Conservation (phyloP, 2,113 vertebrate genomes). For the Holacanthus passer region DNA sequence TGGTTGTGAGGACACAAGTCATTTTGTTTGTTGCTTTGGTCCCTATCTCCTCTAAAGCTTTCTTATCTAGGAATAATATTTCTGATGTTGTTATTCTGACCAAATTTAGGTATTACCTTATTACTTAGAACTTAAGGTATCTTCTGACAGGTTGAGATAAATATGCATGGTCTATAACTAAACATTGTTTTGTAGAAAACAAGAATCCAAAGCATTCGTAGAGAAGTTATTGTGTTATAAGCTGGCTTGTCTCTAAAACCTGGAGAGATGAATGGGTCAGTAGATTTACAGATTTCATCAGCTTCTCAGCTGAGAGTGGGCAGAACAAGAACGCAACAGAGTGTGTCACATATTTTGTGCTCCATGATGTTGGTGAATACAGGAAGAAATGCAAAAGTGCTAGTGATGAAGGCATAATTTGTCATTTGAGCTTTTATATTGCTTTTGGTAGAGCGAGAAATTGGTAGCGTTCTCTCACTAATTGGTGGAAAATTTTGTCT, state of each 20-base stretch:
- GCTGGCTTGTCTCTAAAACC: not conserved
- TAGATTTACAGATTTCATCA: not conserved
- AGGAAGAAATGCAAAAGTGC: not conserved
- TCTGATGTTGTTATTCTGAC: not conserved
- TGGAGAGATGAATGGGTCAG: not conserved
- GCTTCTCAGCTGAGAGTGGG: not conserved
- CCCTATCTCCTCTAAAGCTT: too few relatives aligned
- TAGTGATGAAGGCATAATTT: not conserved
- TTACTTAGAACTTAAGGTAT: not conserved
- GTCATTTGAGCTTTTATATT: not conserved
- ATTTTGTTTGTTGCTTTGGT: not conserved
- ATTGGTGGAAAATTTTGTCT: not conserved
- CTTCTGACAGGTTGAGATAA: not conserved
- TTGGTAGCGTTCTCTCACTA: not conserved
- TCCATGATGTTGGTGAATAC: not conserved
- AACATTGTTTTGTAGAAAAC: not conserved
- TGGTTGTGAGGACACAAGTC: not conserved
- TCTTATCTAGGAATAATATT: not conserved
- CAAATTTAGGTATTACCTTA: too few relatives aligned
- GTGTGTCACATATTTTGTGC: not conserved
- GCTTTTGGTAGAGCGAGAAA: not conserved
- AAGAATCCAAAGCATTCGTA: not conserved
- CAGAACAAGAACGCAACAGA: not conserved
- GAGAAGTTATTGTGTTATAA: not conserved
- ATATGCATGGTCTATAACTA: not conserved